Conservation (phyloP, 2,797 vertebrate genomes). For the Pseudochirops corinnae region DNA sequence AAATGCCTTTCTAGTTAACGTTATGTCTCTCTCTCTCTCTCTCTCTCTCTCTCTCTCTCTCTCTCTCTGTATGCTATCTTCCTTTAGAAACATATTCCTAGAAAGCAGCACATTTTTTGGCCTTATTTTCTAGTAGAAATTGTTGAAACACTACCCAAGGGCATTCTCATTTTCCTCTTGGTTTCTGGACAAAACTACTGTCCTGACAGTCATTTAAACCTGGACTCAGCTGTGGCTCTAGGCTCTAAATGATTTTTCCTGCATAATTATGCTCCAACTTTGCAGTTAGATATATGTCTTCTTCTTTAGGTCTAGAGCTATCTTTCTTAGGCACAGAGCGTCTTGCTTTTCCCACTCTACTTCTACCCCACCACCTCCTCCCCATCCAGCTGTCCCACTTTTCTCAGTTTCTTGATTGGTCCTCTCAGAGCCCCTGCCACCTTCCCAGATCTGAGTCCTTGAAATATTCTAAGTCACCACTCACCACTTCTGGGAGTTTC, state of each 20-base stretch:
- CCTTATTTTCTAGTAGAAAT: not conserved
- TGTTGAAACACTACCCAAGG: not conserved
- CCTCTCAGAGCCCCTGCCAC: not conserved
- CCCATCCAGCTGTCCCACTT: not conserved
- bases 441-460: not conserved
- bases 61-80: not conserved
- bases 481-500: not conserved
- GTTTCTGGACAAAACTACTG: not conserved
- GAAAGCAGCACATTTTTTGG: not conserved
- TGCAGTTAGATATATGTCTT: not conserved
- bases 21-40: too few species aligned
- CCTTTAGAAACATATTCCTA: conserved; percentile 29
- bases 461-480: not conserved
- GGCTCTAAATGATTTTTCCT: not conserved
- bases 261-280: not conserved
- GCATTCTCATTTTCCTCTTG: not conserved
- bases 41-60: too few species aligned
- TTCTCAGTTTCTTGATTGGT: not conserved
- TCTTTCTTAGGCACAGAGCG: not conserved
- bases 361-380: not conserved
- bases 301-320: not conserved
- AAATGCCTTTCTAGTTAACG: not conserved
- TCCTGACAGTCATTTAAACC: not conserved
- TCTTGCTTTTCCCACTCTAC: not conserved
- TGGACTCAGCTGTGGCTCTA: not conserved